A percentile compares a stretch with the other conserved stretches of the same genome.
Conservation (phyloP, 2,113 vertebrate genomes). For the Paracanthobrama guichenoti region DNA sequence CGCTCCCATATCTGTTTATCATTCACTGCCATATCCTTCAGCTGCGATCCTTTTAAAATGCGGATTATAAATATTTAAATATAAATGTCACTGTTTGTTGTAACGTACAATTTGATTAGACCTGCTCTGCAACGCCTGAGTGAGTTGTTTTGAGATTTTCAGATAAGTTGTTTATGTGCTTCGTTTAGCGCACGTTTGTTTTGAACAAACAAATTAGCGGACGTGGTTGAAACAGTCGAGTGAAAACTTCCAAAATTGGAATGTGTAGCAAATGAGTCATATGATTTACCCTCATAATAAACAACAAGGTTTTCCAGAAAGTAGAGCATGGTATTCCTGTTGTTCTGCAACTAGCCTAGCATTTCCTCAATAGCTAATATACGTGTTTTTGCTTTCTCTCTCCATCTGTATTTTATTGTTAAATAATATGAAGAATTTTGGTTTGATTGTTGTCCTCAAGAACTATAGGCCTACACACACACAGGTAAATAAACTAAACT, state of each 20-base stretch:
- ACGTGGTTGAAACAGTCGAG: background rate
- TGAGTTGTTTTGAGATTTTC: conserved; percentile 1
- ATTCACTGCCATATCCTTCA: background rate
- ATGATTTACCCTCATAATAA: conserved; percentile 1
- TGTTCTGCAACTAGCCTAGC: background rate
- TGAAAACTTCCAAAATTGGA: background rate
- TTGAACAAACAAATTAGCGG: background rate
- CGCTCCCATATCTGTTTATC: background rate
- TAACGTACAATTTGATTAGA: background rate
- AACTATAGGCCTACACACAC: background rate
- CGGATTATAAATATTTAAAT: background rate
- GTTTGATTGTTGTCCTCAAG: too few species aligned
- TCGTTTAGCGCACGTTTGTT: background rate
- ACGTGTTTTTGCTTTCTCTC: background rate
- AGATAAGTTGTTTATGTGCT: background rate
- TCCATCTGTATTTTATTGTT: background rate
- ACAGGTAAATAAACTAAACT: background rate
- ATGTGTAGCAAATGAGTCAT: conserved; percentile 9
- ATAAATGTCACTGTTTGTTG: background rate
- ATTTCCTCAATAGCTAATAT: too few species aligned
- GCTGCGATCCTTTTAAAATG: background rate
- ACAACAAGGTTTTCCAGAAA: background rate
- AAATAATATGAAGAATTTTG: background rate
- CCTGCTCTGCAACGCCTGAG: background rate
- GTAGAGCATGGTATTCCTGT: background rate